A percentile compares a stretch with the other conserved stretches of the same genome.
Conservation (phyloP, 1,140 invertebrate species). For the Drosophila ohnishii region DNA sequence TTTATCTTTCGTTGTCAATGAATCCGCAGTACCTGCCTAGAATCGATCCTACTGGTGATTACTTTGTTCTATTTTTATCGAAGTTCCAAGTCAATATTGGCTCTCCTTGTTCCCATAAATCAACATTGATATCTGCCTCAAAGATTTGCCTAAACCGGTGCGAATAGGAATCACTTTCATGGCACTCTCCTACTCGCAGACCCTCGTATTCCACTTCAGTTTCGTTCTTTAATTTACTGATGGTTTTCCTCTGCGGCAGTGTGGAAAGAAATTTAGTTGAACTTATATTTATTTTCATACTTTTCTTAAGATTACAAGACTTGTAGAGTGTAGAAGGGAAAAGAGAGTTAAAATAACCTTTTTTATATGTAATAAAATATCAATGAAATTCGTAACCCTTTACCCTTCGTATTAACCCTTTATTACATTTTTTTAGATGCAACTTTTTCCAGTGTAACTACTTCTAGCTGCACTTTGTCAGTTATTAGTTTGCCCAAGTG, state of each 20-base stretch:
- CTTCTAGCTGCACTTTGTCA: conserved; percentile 7
- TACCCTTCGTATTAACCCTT: too few species aligned
- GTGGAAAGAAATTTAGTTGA: not conserved
- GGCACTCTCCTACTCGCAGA: not conserved
- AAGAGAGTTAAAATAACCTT: not conserved
- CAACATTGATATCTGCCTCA: not conserved
- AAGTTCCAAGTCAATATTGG: not conserved
- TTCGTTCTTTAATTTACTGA: not conserved
- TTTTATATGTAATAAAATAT: too few species aligned
- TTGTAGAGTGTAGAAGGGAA: too few species aligned
- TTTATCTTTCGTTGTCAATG: conserved; percentile 5
- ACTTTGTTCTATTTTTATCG: not conserved
- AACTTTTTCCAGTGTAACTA: not conserved
- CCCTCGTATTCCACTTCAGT: not conserved
- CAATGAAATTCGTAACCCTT: too few species aligned
- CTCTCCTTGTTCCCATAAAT: conserved; percentile 5
- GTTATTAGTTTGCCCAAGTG: conserved; percentile 27
- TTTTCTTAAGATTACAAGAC: too few species aligned
- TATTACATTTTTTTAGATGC: too few species aligned
- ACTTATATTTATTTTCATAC: not conserved
- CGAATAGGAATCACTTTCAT: not conserved
- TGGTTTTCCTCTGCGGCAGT: too few species aligned
- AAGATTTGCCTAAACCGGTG: conserved; percentile 2
- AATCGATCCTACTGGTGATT: not conserved
- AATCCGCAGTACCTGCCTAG: not conserved